Conservation (phyloP, 2,888 invertebrate species). For the Eulithis prunata region DNA sequence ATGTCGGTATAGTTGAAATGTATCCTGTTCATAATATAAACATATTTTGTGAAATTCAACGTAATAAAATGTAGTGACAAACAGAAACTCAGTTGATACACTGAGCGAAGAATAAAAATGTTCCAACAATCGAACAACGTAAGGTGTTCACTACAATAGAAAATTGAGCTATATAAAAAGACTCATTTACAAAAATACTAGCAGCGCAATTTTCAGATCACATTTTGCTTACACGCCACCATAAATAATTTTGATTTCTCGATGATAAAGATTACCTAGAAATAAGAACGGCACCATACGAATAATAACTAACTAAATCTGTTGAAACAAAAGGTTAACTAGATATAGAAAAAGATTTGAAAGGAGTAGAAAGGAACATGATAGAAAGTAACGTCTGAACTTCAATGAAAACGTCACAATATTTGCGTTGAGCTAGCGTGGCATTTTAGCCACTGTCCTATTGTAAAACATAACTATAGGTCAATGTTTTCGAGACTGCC, state of each 20-base stretch:
- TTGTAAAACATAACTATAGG: not conserved
- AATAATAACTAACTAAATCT: conserved; percentile 10
- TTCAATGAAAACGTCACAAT: conserved; percentile 1
- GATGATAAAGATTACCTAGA: conserved; percentile 37
- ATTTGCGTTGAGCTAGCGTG: conserved; percentile 12
- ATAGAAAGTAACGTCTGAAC: conserved; percentile 6
- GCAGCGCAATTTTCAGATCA: conserved; percentile 82
- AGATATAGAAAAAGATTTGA: conserved; percentile 2
- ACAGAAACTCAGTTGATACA: conserved; percentile 16
- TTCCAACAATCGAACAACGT: conserved; percentile 23
- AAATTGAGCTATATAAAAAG: conserved; percentile 82
- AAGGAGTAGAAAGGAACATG: not conserved
- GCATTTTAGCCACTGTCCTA: not conserved
- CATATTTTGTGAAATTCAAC: conserved; percentile 18
- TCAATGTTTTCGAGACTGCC: conserved; percentile 24
- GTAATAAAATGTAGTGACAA: conserved; percentile 8
- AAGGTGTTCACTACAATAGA: conserved; percentile 50
- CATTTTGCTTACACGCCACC: conserved; percentile 63
- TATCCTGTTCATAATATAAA: conserved; percentile 27
- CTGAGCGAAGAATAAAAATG: conserved; percentile 16
- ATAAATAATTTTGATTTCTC: conserved; percentile 47
- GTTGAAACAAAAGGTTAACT: conserved; percentile 1
- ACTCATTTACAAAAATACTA: conserved; percentile 82
- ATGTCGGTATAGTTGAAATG: conserved; percentile 33
- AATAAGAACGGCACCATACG: conserved; percentile 35